These are phyloP conservation scores for Loxodonta africana DNA, from an alignment of 2,113 vertebrate genomes.

Conservation along the genomic window DNA sequence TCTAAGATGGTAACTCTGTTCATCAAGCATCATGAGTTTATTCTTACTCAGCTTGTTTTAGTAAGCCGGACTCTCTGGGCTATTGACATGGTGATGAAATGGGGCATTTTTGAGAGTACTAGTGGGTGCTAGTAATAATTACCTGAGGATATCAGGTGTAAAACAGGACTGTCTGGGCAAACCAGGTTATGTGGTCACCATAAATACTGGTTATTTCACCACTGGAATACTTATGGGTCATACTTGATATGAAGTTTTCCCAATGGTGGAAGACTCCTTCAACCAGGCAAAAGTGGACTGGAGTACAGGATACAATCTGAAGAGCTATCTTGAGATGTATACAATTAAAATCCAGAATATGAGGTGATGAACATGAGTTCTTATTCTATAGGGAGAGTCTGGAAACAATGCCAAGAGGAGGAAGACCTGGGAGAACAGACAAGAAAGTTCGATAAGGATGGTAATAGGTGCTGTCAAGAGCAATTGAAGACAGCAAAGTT, in stretches of 20 bases:
- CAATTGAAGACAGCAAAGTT: background rate
- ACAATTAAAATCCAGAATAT: background rate
- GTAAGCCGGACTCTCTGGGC: background rate
- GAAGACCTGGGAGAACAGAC: background rate
- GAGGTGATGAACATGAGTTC: background rate
- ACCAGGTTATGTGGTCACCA: background rate
- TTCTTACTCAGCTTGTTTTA: constrained; percentile 32
- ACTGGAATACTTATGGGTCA: background rate
- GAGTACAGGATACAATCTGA: background rate
- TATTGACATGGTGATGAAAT: constrained; percentile 23
- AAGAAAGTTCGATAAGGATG: background rate
- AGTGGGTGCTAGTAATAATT: background rate
- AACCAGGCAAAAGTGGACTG: background rate
- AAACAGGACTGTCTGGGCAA: background rate
- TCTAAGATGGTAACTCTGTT: background rate
- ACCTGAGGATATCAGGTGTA: background rate
- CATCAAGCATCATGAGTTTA: background rate
- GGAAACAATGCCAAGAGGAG: background rate
- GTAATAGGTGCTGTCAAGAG: background rate
- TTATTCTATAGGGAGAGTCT: background rate
- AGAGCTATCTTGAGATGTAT: background rate
- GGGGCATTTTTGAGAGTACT: background rate
- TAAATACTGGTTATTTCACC: background rate
- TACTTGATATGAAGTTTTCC: background rate
- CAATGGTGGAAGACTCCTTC: background rate